Conservation (phyloP, 2,888 invertebrate genomes). For the Thalpophila matura region DNA sequence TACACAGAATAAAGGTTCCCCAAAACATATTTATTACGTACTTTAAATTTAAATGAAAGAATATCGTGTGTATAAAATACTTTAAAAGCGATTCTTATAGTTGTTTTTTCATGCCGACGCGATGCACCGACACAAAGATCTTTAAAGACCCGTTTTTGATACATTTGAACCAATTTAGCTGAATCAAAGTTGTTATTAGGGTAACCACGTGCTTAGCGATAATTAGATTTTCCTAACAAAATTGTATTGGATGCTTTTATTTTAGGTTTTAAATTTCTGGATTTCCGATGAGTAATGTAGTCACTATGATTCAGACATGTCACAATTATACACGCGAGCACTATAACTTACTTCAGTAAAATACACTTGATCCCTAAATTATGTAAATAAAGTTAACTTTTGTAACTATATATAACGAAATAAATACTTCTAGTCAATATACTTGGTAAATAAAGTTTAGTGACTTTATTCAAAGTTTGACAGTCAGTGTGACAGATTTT, state of each 20-base stretch:
- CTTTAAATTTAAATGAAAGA: slow-evolving; percentile 40
- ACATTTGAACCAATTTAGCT: slow-evolving; percentile 62
- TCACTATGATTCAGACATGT: slow-evolving; percentile 6
- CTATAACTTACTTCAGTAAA: not conserved
- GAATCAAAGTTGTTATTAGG: slow-evolving; percentile 57
- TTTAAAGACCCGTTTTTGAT: slow-evolving; percentile 56
- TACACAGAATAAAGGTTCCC: slow-evolving; percentile 11
- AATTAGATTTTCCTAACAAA: slow-evolving; percentile 35
- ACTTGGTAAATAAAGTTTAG: slow-evolving; percentile 11
- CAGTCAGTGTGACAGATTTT: slow-evolving; percentile 49
- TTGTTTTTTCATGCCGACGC: slow-evolving; percentile 22
- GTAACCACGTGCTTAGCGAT: slow-evolving; percentile 26
- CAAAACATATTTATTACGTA: slow-evolving; percentile 41
- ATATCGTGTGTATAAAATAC: slow-evolving; percentile 34
- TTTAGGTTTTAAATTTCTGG: not conserved
- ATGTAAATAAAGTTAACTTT: too few species aligned
- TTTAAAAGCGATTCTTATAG: slow-evolving; percentile 24
- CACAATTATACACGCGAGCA: too few species aligned
- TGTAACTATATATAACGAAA: too few species aligned
- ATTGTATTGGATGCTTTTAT: slow-evolving; percentile 1
- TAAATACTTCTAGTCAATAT: too few species aligned
- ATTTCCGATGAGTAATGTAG: slow-evolving; percentile 31
- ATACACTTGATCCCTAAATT: not conserved
- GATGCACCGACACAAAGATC: slow-evolving; percentile 53
- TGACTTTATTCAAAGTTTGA: slow-evolving; percentile 48